phyloP scores from a whole-genome alignment of 53 echinoderm and acorn worm species.

The Luidia sarsii region DNA sequence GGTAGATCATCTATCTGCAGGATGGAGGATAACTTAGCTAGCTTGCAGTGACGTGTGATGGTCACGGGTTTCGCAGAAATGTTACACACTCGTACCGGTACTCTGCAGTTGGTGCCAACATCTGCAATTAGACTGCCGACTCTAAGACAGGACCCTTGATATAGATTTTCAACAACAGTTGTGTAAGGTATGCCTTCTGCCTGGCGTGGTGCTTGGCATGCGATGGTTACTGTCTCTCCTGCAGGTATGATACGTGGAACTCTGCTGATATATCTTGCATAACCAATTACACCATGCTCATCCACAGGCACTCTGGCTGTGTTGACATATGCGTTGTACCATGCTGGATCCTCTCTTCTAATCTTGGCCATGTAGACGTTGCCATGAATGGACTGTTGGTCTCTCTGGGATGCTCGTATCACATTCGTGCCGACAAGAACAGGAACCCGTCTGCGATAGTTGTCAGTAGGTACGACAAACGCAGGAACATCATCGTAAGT shows the following conservation, averaged over 20 bases:
- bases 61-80: conserved; percentile 1
- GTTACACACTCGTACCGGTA: conserved; percentile 8
- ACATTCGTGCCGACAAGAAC: conserved; percentile 37
- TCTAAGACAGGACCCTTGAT: neutral
- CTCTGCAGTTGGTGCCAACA: neutral
- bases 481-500: too few species aligned
- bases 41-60: neutral
- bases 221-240: neutral
- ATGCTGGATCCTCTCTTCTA: neutral
- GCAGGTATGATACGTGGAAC: neutral
- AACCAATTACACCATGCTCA: neutral
- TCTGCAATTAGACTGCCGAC: neutral
- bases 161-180: neutral
- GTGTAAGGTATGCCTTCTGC: neutral
- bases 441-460: neutral
- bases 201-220: neutral
- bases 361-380: neutral
- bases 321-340: conserved; percentile 9
- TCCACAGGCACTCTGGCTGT: neutral
- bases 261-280: neutral
- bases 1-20: neutral
- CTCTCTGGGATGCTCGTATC: neutral
- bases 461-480: too few species aligned
- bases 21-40: conserved; percentile 1
- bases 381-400: neutral